Conservation (phyloP, 2,888 invertebrate genomes). For the Lottia gigantea region DNA sequence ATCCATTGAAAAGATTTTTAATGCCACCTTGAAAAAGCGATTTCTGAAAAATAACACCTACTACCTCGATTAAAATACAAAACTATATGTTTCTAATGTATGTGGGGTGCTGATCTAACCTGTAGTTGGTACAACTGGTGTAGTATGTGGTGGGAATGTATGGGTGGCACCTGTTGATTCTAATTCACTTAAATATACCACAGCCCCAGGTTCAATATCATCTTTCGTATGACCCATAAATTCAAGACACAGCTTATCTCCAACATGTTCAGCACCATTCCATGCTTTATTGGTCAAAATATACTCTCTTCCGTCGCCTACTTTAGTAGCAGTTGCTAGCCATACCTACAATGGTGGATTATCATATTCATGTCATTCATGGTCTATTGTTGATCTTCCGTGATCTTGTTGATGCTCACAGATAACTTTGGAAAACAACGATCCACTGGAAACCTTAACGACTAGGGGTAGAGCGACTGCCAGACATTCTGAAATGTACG, state of each 20-base stretch:
- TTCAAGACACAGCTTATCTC: background rate
- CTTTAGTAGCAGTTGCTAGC: background rate
- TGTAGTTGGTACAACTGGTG: background rate
- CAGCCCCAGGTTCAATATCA: background rate
- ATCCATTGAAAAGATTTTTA: too few species aligned
- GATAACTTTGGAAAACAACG: too few species aligned
- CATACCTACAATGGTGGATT: background rate
- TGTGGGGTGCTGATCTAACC: background rate
- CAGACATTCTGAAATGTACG: too few species aligned
- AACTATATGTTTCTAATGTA: too few species aligned
- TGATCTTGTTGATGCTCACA: too few species aligned
- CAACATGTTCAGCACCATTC: slow-evolving; percentile 4
- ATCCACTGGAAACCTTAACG: too few species aligned
- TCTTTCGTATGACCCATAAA: background rate
- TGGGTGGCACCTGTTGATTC: background rate
- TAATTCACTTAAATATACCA: background rate
- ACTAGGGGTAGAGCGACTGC: too few species aligned
- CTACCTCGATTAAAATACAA: too few species aligned
- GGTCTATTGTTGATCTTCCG: too few species aligned
- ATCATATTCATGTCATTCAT: too few species aligned
- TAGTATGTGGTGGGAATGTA: background rate
- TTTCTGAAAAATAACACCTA: too few species aligned
- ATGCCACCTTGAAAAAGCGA: too few species aligned
- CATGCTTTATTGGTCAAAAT: background rate
- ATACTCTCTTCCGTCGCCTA: background rate